Evolutionary conservation across 2,797 vertebrate species (phyloP).

Genomic region (Brachyrhaphis roseni): DNA sequence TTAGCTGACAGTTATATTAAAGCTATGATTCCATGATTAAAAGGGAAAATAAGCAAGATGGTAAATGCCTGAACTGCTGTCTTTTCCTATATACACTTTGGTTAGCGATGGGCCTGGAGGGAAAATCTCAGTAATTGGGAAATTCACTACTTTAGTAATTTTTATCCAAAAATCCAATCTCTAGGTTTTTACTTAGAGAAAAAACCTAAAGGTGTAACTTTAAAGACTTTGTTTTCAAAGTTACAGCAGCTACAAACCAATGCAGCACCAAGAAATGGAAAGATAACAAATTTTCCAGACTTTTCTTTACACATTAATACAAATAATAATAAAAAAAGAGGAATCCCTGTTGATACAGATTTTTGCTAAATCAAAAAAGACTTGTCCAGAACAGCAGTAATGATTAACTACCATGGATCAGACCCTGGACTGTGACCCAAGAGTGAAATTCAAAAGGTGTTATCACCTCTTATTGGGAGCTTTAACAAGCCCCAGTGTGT

Average conservation of each 20-base stretch:
- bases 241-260: neutral
- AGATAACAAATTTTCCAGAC: neutral
- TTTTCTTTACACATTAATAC: neutral
- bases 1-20: neutral
- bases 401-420: slow-evolving; percentile 65
- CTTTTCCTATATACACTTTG: neutral
- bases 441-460: slow-evolving; percentile 47
- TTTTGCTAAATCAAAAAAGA: slow-evolving; percentile 14
- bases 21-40: neutral
- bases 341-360: neutral
- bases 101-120: neutral
- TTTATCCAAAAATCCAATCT: neutral
- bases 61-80: neutral
- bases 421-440: slow-evolving; percentile 72
- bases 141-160: neutral
- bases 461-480: slow-evolving; percentile 53
- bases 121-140: neutral
- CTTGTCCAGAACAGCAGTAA: slow-evolving; percentile 53
- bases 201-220: too few relatives aligned
- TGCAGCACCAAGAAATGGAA: neutral
- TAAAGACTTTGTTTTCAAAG: neutral
- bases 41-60: neutral
- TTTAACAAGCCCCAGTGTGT: slow-evolving; percentile 24
- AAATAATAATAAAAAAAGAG: neutral
- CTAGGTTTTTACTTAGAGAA: neutral